Evolutionary conservation across 2,113 vertebrate species (phyloP), one percentile per base, ranked within the genome.

Genomic region (Rhegmatorhina hoffmannsi): DNA sequence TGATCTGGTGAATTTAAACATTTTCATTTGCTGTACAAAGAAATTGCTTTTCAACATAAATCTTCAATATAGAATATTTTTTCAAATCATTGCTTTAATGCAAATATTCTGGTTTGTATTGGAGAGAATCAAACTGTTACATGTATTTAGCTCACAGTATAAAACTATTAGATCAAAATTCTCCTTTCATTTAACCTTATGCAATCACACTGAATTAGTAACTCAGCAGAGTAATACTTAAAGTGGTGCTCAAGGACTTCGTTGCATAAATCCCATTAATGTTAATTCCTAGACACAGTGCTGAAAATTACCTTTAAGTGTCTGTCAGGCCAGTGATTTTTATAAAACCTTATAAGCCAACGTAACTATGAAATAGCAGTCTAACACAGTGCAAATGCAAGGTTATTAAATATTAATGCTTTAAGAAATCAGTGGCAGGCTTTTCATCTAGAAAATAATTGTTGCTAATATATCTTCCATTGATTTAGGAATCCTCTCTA

Each of bases 271-370:
- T 91, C 67, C 73, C 28, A 76, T 92, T 95, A 93, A 77, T 49
- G 40, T 90, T 94, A 91, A 91, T 81, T 96, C 60, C 36, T 69
- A 60, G 69, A 31, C 76, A 59, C 10, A 46, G 13, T 69, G 36
- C 44, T 88, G 90, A 76, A 95, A 88, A 89, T 72, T 89, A 89
- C 55, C 79, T 81, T 80, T 80, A 72, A 92, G 81, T 80, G 72
- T 85, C 74, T 96, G 84, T 82, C 77, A 93, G 63, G 75, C 47
- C 47, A 85, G 43, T 0, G 0, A 80, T 80, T 93, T 84, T 91
- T 96, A 77, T 64, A 79, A 92, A 94, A 93, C 66, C 80, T 87
- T 95, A 56, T 80, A 90, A 93, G 63, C 90, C 89, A 93, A 94
- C 94, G 91, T 95, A 19, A 80, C 83, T 91, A 95, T 80, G 72